Conservation (phyloP, 2,113 vertebrate genomes). For the Crotalus tigris region DNA sequence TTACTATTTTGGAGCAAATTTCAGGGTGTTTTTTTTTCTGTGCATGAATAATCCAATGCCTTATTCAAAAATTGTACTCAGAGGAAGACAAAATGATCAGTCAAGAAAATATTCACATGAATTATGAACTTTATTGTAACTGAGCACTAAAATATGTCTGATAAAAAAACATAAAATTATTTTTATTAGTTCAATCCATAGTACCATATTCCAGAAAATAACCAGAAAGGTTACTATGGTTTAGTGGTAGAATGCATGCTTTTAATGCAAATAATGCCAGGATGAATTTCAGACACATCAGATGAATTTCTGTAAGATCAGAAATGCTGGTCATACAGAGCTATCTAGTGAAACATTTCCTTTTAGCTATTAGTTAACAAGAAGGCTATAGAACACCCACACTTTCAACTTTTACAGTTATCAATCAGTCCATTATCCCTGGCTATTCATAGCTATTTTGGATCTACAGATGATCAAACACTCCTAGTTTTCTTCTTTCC, state of each 20-base stretch:
- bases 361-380: neutral
- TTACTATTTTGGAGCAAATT: neutral
- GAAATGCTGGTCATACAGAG: neutral
- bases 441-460: neutral
- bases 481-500: neutral
- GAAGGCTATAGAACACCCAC: neutral
- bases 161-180: neutral
- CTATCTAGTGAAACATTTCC: neutral
- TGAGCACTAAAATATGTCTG: neutral
- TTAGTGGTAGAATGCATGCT: neutral
- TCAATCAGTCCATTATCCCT: neutral
- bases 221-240: neutral
- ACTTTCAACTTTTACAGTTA: neutral
- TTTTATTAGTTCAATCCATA: neutral
- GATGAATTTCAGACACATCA: neutral
- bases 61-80: conserved; percentile 14
- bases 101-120: neutral
- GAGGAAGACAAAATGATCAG: neutral
- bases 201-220: neutral
- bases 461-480: neutral
- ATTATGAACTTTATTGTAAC: neutral
- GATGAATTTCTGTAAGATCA: neutral
- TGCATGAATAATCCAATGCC: conserved; percentile 2
- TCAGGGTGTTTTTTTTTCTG: neutral
- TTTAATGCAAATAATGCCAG: neutral